Evolutionary conservation across 2,888 invertebrate genomes (phyloP), one percentile per base, ranked within the genome.

Genomic region (Cheilosia scutellata): DNA sequence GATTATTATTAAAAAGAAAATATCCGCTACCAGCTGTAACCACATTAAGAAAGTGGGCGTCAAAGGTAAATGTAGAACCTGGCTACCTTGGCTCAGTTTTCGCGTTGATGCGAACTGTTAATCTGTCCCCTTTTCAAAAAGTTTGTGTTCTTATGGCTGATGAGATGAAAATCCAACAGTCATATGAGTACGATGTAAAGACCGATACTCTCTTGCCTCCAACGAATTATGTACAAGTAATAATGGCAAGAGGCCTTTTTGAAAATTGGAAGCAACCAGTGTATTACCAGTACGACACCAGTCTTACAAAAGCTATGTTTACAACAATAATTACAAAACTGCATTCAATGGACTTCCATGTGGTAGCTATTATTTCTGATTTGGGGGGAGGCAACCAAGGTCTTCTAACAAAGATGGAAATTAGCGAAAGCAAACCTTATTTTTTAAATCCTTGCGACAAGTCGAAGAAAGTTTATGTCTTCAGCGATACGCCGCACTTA

Each of bases 141-240:
- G 49, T 72, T 20, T 60, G 60, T 11, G 9, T 58, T 4, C 20
- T 62, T 13, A 51, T 72, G 60, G 72, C 49, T 9, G 55, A 70
- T 25, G 55, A 60, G 31, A 62, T 68, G 55, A 68, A 25, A 40
- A 53, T 66, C 9, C 44, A 33, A 31, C 31, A 20, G 9, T 29
- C 40, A 16, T 70, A 42, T 13, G 75, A 75, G 31, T 57, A 57
- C 13, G 33, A 65, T 9, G 31, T 1, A 68, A 47, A 68, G 57
- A 57, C 11, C 11, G 40, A 51, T 33, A 75, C 63, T 42, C 25
- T 66, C 4, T 47, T 57, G 57, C 49, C 37, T 2, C 76, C 58
- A 3, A 7, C 29, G 4, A 77, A 68, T n/a, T 77, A 77, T 58
- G 58, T 68, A 4, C 76, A 77, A 37, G 68, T 77, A 5, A 44